A percentile compares a stretch with the other conserved stretches of the same genome.
phyloP scores from a whole-genome alignment of 2,113 vertebrate genomes.

The Nettapus auritus region DNA sequence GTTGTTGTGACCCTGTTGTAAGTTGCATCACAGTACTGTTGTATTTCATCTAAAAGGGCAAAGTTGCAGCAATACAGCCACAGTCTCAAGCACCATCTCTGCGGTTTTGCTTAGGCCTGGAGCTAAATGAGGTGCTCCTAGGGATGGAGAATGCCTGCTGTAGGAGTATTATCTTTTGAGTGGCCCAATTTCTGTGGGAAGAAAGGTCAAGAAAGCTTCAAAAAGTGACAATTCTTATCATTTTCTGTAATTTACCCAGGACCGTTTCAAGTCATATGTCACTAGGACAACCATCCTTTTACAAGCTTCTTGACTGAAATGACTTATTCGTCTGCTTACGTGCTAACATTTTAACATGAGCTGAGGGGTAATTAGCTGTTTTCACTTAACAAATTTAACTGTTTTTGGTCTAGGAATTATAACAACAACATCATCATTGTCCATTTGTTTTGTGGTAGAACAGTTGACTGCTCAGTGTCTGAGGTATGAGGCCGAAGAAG shows the following conservation, averaged over 20 bases:
- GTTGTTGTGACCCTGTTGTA: not conserved
- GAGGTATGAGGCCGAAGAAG: not conserved
- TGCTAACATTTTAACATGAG: not conserved
- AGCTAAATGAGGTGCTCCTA: not conserved
- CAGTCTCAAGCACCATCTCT: not conserved
- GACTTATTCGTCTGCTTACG: not conserved
- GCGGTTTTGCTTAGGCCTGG: not conserved
- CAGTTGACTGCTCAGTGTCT: not conserved
- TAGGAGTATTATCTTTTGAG: not conserved
- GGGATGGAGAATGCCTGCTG: not conserved
- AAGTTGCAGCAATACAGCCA: not conserved
- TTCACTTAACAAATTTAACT: not conserved
- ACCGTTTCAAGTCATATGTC: not conserved
- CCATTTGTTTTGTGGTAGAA: not conserved
- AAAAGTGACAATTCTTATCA: not conserved
- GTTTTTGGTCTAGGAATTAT: not conserved
- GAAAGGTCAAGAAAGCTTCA: not conserved
- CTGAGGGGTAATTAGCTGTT: not conserved
- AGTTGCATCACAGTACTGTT: not conserved
- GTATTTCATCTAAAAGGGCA: not conserved
- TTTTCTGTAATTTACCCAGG: not conserved
- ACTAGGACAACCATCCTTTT: not conserved
- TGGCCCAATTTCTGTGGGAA: not conserved
- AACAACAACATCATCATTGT: not conserved
- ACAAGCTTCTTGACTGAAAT: not conserved